Evolutionary conservation across 2,888 invertebrate species (phyloP).

Genomic region (Nemotelus nigrinus): DNA sequence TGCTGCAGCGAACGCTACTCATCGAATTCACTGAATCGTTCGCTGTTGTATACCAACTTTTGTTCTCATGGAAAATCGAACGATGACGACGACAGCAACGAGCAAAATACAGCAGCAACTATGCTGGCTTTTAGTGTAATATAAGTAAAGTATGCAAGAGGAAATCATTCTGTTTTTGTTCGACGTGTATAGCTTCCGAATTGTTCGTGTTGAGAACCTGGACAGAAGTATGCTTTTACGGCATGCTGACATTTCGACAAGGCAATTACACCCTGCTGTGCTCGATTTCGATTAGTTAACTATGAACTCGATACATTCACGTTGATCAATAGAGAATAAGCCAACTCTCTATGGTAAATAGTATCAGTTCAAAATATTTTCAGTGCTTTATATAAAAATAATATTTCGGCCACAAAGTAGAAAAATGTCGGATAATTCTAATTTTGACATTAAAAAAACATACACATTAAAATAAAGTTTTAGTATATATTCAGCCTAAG

Average conservation of each 20-base stretch:
- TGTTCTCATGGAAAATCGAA: background rate
- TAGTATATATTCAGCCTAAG: too few relatives aligned
- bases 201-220: constrained; percentile 19
- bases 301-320: constrained; percentile 21
- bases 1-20: background rate
- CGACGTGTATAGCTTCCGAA: background rate
- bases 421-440: too few relatives aligned
- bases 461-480: too few relatives aligned
- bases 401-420: too few relatives aligned
- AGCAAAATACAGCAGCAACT: constrained; percentile 7
- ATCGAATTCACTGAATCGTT: too few relatives aligned
- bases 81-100: background rate
- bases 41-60: background rate
- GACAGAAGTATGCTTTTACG: constrained; percentile 49
- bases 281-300: constrained; percentile 37
- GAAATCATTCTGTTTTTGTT: background rate
- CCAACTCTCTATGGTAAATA: too few relatives aligned
- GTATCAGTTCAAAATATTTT: too few relatives aligned
- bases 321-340: background rate
- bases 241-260: constrained; percentile 50
- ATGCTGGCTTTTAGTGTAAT: constrained; percentile 5
- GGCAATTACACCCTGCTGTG: constrained; percentile 46
- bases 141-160: background rate
- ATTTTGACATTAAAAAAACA: too few relatives aligned
- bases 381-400: too few relatives aligned